Base-by-base conservation (phyloP, 2,888 invertebrate genomes). In the Liodrosophila aerea region DNA sequence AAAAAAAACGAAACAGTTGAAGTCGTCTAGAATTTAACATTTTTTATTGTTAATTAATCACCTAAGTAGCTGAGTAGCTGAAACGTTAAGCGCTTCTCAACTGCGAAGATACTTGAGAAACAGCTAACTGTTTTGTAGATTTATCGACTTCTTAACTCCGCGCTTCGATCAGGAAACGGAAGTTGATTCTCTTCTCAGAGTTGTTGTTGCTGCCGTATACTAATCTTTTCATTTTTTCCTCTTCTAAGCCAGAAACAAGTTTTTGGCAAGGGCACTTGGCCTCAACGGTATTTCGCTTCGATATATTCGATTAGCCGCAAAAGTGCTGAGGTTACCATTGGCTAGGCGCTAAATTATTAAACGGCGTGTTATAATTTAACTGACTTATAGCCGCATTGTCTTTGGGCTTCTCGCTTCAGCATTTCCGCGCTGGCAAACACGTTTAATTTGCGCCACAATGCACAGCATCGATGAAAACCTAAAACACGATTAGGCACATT, bases 141-240 rank as follows among this genome's bases (percentile, higher is more conserved):
- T 64, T 64, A 76, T 68, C 64, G 52, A 61, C 66, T 64, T 54
- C 62, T 67, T 63, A 67, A 49, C 62, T 49, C 51, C 60, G 49
- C 45, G 44, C 43, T 29, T 58, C 62, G 64, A 80, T 85, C 80
- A 75, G 78, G 78, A 80, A 80, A 85, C 85, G 78, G 78, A 80
- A 80, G 78, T 78, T 56, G 11, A 46, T 68, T 61, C 64, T 47
- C 59, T 46, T 58, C 40, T 47, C 36, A 16, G 13, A 40, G 12
- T 29, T 46, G 12, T 58, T 65, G 27, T 58, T 36, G 40, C 40
- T 46, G 40, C 51, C 44, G 57, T 54, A 69, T 58, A 76, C 64
- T 78, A 74, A 82, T 82, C 64, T 75, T 64, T 69, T 54, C 57
- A 49, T 69, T 72, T 67, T 64, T 18, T 15, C 58, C 71, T 63